These are phyloP conservation scores for Amphiprion clarkii DNA, from an alignment of 2,797 vertebrate genomes.

Conservation along the genomic window DNA sequence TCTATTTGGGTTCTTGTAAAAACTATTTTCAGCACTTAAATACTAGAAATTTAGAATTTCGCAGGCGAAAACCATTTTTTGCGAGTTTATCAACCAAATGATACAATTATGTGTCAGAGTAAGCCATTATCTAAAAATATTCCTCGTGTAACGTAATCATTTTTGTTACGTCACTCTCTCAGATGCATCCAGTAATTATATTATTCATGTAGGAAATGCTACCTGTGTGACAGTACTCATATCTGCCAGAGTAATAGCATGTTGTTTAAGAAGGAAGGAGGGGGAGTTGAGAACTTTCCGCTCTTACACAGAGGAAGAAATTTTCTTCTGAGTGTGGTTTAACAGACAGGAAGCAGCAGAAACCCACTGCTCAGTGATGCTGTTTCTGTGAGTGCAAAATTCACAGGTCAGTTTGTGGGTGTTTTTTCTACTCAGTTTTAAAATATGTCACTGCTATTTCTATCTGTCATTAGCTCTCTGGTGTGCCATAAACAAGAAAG, in stretches of 20 bases:
- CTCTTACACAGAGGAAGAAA: constrained; percentile 81
- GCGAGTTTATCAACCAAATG: constrained; percentile 9
- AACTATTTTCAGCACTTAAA: neutral
- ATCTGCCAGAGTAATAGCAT: constrained; percentile 43
- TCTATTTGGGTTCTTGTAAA: neutral
- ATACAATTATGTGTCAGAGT: neutral
- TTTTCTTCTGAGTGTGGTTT: constrained; percentile 87
- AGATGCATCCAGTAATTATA: constrained; percentile 22
- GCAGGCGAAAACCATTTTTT: neutral
- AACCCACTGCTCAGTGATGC: constrained; percentile 84
- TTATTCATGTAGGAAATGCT: constrained; percentile 45
- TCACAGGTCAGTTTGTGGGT: constrained; percentile 87
- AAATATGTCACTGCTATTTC: constrained; percentile 51
- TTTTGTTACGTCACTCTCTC: constrained; percentile 9
- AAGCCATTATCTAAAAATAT: constrained; percentile 1
- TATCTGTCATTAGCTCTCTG: constrained; percentile 21
- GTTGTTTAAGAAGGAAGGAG: constrained; percentile 76
- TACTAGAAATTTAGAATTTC: neutral
- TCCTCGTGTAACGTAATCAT: neutral
- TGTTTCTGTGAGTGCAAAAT: constrained; percentile 84
- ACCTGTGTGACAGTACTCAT: constrained; percentile 38
- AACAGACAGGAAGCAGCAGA: constrained; percentile 90
- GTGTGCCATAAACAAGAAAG: constrained; percentile 21
- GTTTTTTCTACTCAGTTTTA: constrained; percentile 50
- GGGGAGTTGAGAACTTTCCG: constrained; percentile 85